Evolutionary conservation across 2,797 vertebrate genomes (phyloP), one percentile per base, ranked within the genome.

Genomic region (Pipistrellus nathusii): DNA sequence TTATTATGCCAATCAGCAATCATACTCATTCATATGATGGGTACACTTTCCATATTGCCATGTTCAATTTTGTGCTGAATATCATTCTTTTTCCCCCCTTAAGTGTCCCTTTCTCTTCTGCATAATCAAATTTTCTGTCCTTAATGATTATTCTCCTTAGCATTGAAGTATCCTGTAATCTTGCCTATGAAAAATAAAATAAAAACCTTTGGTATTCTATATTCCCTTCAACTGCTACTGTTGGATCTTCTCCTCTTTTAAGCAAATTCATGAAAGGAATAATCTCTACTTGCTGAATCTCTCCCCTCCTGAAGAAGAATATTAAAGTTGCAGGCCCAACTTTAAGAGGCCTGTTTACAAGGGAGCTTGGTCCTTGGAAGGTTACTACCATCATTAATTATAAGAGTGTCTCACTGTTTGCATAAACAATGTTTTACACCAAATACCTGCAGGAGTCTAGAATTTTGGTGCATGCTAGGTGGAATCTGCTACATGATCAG

Each of bases 211-310:
- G 18, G 66, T 38, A 64, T 9, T 9, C 3, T 91, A 51, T 69
- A 23, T 78, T 83, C 5, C 25, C 72, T 46, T n/a, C 38, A 62
- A 13, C 27, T 90, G 44, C 20, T 25, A 15, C 68, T 48, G 32
- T 48, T 85, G 83, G 83, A n/a, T 78, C 57, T 77, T 91, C 68
- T 75, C 2, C 68, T 75, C 3, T 85, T 92, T 84, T 27, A 13
- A 23, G 14, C 20, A 72, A 80, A 53, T 25, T 91, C 30, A 57
- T 51, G 6, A 82, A 75, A 78, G 20, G n/a, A 73, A 27, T 35
- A 20, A 12, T 57, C 18, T 81, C 30, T 92, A 5, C 7, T 72
- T 71, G 30, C 30, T 76, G 23, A 75, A 7, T 46, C 20, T 59
- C 20, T 71, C 9, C 88, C 8, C 23, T 75, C 64, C 7, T 62